Evolutionary conservation across 1,140 invertebrate genomes (phyloP).

Genomic region (Temnothorax longispinosus): DNA sequence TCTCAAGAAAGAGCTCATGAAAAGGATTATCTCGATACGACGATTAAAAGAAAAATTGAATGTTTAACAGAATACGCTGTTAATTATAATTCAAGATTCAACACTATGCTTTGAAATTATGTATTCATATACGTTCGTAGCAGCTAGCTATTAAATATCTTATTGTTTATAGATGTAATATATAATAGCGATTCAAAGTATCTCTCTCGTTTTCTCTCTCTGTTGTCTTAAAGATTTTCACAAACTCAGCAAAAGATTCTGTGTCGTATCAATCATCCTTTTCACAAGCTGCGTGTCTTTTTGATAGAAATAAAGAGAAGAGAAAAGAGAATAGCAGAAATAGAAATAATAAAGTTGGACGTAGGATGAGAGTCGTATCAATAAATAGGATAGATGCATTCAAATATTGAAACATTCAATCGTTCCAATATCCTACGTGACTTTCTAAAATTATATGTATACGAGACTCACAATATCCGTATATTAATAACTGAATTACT

Average conservation of each 20-base stretch:
- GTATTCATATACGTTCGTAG: not conserved
- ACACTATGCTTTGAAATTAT: not conserved
- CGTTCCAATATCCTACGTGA: slow-evolving; percentile 1
- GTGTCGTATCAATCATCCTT: slow-evolving; percentile 35
- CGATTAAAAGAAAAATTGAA: slow-evolving; percentile 4
- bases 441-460: not conserved
- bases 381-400: slow-evolving; percentile 36
- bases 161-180: not conserved
- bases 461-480: not conserved
- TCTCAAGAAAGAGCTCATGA: slow-evolving; percentile 62
- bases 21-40: slow-evolving; percentile 44
- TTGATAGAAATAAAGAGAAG: slow-evolving; percentile 57
- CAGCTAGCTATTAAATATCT: not conserved
- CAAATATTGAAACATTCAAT: slow-evolving; percentile 32
- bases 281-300: slow-evolving; percentile 27
- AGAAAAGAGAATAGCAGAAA: slow-evolving; percentile 44
- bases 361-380: slow-evolving; percentile 7
- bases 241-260: not conserved
- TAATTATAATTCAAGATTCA: slow-evolving; percentile 3
- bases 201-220: not conserved
- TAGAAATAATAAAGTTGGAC: slow-evolving; percentile 42
- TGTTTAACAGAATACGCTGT: not conserved
- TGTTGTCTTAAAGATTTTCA: not conserved
- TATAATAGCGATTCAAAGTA: not conserved
- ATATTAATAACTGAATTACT: slow-evolving; percentile 9